These are phyloP conservation scores for Cryptoblepharus egeriae DNA, from an alignment of 2,797 vertebrate species.

Conservation along the genomic window DNA sequence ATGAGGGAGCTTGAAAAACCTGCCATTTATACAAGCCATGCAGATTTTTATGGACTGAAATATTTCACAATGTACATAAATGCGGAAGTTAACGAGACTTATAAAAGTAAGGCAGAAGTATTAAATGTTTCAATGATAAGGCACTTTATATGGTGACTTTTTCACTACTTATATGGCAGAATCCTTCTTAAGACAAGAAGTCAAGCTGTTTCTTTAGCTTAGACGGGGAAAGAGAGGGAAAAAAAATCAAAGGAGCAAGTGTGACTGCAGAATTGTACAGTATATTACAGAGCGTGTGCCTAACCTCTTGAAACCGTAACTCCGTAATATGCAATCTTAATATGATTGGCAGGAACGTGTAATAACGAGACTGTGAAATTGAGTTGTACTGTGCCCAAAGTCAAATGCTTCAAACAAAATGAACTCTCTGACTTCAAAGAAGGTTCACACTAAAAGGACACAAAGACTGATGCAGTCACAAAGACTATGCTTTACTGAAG, in stretches of 20 bases:
- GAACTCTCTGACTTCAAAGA: slow-evolving; percentile 37
- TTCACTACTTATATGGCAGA: not conserved
- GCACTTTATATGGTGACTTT: not conserved
- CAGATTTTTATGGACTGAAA: not conserved
- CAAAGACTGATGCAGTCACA: not conserved
- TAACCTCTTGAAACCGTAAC: slow-evolving; percentile 16
- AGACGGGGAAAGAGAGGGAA: not conserved
- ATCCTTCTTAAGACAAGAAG: not conserved
- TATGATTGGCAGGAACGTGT: slow-evolving; percentile 17
- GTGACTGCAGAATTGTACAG: slow-evolving; percentile 9
- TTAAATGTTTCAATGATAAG: not conserved
- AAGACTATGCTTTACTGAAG: slow-evolving; percentile 15
- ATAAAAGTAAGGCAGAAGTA: not conserved
- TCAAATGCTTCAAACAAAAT: slow-evolving; percentile 13
- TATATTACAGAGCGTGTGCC: not conserved
- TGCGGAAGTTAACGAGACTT: not conserved
- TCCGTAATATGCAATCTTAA: slow-evolving; percentile 6
- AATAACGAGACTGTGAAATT: slow-evolving; percentile 27
- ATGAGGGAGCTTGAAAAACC: not conserved
- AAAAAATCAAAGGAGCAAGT: not conserved
- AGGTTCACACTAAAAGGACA: slow-evolving; percentile 13
- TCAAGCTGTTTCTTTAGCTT: slow-evolving; percentile 12
- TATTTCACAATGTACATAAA: not conserved
- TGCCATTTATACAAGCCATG: not conserved
- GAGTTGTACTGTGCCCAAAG: slow-evolving; percentile 26